phyloP scores from a whole-genome alignment of 2,888 invertebrate species.

The Drosophila atroscutellata region DNA sequence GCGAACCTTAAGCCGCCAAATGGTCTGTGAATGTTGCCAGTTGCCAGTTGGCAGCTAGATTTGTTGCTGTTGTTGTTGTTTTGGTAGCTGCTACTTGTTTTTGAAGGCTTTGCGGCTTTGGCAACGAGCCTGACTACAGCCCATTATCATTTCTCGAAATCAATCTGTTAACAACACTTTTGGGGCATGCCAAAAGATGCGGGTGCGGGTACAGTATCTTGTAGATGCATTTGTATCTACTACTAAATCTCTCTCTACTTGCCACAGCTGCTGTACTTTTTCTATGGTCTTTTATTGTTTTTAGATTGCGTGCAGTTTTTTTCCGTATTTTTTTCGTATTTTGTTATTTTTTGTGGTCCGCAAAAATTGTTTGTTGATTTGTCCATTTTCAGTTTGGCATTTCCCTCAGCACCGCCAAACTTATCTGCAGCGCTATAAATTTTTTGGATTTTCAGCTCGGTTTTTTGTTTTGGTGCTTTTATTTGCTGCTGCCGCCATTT shows the following conservation, averaged over 20 bases:
- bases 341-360: constrained; percentile 4
- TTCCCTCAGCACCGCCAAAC: constrained; percentile 40
- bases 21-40: constrained; percentile 78
- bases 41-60: constrained; percentile 39
- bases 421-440: constrained; percentile 68
- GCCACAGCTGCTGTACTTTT: constrained; percentile 23
- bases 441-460: constrained; percentile 41
- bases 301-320: constrained; percentile 56
- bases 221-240: constrained; percentile 17
- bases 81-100: constrained; percentile 37
- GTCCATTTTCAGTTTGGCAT: constrained; percentile 54
- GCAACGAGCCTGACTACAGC: constrained; percentile 56
- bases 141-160: constrained; percentile 77
- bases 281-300: constrained; percentile 46
- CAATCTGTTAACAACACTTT: constrained; percentile 82
- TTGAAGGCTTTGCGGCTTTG: constrained; percentile 69
- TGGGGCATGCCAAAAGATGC: constrained; percentile 46
- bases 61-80: constrained; percentile 36
- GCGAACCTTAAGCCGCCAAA: constrained; percentile 79
- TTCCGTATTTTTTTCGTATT: background rate
- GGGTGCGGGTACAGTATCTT: constrained; percentile 19
- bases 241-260: constrained; percentile 8
- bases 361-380: constrained; percentile 74
- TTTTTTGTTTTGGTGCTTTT: constrained; percentile 22
- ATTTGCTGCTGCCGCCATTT: constrained; percentile 41